phyloP scores from a whole-genome alignment of 2,113 vertebrate genomes.

The Emydocephalus ijimae region DNA sequence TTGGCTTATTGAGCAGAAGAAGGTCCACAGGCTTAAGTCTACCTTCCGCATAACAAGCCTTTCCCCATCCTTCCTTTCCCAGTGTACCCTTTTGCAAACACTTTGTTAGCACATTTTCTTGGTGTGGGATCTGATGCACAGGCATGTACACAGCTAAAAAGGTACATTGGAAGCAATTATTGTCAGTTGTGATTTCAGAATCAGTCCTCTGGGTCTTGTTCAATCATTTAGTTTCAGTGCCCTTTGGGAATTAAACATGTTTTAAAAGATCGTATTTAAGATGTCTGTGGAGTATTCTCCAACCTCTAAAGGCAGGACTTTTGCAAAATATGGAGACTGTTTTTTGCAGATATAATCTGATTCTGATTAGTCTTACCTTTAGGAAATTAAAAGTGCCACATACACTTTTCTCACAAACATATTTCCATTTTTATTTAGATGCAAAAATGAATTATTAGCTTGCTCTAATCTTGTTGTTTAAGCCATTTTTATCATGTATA shows the following conservation, averaged over 20 bases:
- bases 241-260: slow-evolving; percentile 37
- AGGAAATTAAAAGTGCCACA: not conserved
- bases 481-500: not conserved
- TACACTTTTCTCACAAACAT: not conserved
- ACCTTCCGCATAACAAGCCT: not conserved
- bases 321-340: not conserved
- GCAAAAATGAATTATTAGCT: not conserved
- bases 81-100: not conserved
- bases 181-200: slow-evolving; percentile 39
- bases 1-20: not conserved
- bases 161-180: slow-evolving; percentile 42
- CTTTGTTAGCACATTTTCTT: not conserved
- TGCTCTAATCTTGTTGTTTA: not conserved
- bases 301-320: not conserved
- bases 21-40: not conserved
- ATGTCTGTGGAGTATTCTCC: not conserved
- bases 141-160: slow-evolving; percentile 15
- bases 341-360: not conserved
- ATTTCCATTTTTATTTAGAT: not conserved
- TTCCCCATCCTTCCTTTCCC: not conserved
- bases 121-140: not conserved
- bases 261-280: slow-evolving; percentile 1
- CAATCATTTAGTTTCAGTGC: not conserved
- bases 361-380: not conserved
- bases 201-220: not conserved